Percentiles rank a stretch among this genome's conserved stretches.
These are phyloP conservation scores for Panagrolaimus sp. DNA, from an alignment of 1,140 invertebrate genomes.

Conservation along the genomic window DNA sequence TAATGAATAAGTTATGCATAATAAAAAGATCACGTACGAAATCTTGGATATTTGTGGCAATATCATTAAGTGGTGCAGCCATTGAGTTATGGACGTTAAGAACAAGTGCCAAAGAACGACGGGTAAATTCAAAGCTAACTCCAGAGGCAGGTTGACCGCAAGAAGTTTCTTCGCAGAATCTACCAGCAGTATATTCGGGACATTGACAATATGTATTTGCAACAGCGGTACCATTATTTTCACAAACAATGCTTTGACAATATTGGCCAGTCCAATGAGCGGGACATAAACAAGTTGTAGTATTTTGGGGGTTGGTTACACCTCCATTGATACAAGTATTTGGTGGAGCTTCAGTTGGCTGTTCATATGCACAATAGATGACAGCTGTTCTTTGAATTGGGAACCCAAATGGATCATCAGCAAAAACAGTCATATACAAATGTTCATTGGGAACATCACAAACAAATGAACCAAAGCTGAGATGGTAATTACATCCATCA, in stretches of 20 bases:
- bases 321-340: slow-evolving; percentile 36
- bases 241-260: slow-evolving; percentile 32
- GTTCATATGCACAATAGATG: slow-evolving; percentile 25
- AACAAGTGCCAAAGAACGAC: slow-evolving; percentile 29
- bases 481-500: slow-evolving; percentile 30
- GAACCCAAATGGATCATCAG: slow-evolving; percentile 35
- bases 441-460: slow-evolving; percentile 24
- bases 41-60: slow-evolving; percentile 24
- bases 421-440: slow-evolving; percentile 34
- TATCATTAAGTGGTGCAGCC: slow-evolving; percentile 21
- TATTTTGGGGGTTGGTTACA: slow-evolving; percentile 31
- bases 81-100: slow-evolving; percentile 29
- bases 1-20: slow-evolving; percentile 26
- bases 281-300: slow-evolving; percentile 32
- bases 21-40: slow-evolving; percentile 29
- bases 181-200: slow-evolving; percentile 25
- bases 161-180: slow-evolving; percentile 39
- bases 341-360: slow-evolving; percentile 19
- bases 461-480: slow-evolving; percentile 38
- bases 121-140: slow-evolving; percentile 19
- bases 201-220: slow-evolving; percentile 26
- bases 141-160: slow-evolving; percentile 22
- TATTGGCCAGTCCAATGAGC: slow-evolving; percentile 26
- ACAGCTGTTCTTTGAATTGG: slow-evolving; percentile 33
- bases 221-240: slow-evolving; percentile 28